Percentiles rank a stretch among this genome's conserved stretches.
Evolutionary conservation across 2,797 vertebrate genomes (phyloP).

Genomic region (Cyprinella venusta): DNA sequence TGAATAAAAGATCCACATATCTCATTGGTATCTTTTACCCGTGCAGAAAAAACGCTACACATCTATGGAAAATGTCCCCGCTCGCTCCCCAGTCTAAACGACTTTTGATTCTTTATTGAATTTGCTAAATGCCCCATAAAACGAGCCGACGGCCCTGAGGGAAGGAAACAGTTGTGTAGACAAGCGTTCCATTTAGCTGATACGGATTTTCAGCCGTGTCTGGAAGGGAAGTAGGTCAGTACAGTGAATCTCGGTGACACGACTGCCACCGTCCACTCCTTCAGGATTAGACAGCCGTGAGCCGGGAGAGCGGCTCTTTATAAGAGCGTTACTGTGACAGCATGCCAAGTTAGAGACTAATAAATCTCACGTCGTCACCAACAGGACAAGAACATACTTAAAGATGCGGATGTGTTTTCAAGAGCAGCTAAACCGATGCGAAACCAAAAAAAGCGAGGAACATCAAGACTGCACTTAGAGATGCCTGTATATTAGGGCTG

Average conservation of each 20-base stretch:
- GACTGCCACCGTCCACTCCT: slow-evolving; percentile 59
- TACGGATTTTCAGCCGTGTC: slow-evolving; percentile 55
- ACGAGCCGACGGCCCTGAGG: slow-evolving; percentile 64
- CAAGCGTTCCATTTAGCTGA: slow-evolving; percentile 75
- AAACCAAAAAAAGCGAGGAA: not conserved
- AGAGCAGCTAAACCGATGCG: slow-evolving; percentile 12
- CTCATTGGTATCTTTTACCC: slow-evolving; percentile 12
- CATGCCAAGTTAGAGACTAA: slow-evolving; percentile 32
- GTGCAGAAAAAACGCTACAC: not conserved
- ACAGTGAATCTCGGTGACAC: slow-evolving; percentile 62
- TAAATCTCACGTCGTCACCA: slow-evolving; percentile 32
- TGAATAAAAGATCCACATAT: slow-evolving; percentile 37
- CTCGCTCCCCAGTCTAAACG: slow-evolving; percentile 23
- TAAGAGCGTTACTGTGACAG: slow-evolving; percentile 18
- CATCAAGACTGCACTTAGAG: not conserved
- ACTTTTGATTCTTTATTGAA: slow-evolving; percentile 71
- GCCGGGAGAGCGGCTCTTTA: slow-evolving; percentile 2
- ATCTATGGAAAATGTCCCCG: slow-evolving; percentile 36
- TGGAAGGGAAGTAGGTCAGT: slow-evolving; percentile 75
- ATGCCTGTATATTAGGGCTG: no score
- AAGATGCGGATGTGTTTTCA: slow-evolving; percentile 13
- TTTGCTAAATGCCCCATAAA: slow-evolving; percentile 78
- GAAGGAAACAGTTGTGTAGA: slow-evolving; percentile 72
- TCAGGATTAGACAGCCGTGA: slow-evolving; percentile 17
- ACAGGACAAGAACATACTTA: slow-evolving; percentile 16